Evolutionary conservation across 1,140 invertebrate genomes (phyloP).

Genomic region (Nautilus pompilius): DNA sequence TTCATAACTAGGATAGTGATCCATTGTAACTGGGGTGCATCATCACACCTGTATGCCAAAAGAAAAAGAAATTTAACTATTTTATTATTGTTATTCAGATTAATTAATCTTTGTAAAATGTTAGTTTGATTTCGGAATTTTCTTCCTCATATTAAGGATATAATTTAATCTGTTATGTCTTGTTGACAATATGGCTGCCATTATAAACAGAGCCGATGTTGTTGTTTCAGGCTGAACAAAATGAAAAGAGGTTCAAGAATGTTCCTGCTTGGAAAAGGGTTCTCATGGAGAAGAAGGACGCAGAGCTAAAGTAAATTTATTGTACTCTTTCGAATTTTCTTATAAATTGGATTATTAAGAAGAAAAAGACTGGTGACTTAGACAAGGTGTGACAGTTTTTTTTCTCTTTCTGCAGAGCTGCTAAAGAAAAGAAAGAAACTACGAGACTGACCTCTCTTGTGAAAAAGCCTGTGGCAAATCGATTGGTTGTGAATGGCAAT

Average conservation of each 20-base stretch:
- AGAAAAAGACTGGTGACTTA: not conserved
- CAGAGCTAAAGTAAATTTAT: conserved; percentile 3
- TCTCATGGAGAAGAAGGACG: conserved; percentile 55
- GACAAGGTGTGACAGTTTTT: not conserved
- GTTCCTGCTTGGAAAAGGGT: conserved; percentile 92
- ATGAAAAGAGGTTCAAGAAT: conserved; percentile 77
- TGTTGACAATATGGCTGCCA: too few species aligned
- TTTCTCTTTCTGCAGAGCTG: not conserved
- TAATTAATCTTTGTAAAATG: too few species aligned
- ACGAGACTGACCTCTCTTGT: not conserved
- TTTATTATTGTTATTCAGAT: too few species aligned
- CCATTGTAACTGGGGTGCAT: too few species aligned
- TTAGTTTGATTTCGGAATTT: too few species aligned
- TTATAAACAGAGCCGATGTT: too few species aligned
- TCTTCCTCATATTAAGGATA: too few species aligned
- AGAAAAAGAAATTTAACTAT: too few species aligned
- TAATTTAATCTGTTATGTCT: too few species aligned
- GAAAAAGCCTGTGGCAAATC: not conserved
- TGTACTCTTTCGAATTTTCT: not conserved
- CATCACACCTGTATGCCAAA: too few species aligned
- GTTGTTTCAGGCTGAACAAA: conserved; percentile 71
- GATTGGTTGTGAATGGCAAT: not conserved
- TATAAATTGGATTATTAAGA: not conserved
- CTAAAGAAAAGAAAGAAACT: not conserved
- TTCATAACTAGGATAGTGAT: too few species aligned